These are phyloP conservation scores for Therioaphis trifolii DNA, from an alignment of 2,888 invertebrate genomes.

Conservation along the genomic window DNA sequence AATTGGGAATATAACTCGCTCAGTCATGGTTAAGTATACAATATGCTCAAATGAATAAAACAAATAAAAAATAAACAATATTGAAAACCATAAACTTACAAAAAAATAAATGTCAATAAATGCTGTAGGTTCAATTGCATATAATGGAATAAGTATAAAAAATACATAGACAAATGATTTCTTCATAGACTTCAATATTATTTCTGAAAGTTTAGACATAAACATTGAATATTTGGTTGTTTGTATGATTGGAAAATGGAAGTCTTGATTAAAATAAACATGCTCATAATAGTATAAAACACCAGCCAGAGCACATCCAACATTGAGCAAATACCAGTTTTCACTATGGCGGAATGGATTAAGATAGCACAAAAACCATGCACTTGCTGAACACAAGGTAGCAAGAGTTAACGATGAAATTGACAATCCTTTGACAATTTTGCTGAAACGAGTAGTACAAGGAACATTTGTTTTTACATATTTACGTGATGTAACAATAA, in stretches of 20 bases:
- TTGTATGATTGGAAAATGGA: conserved; percentile 51
- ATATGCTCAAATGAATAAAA: conserved; percentile 47
- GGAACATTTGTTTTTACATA: not conserved
- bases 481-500: not conserved
- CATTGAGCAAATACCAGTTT: not conserved
- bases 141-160: conserved; percentile 26
- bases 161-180: conserved; percentile 34
- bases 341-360: conserved; percentile 15
- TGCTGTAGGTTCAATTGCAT: not conserved
- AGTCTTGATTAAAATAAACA: conserved; percentile 27
- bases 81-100: conserved; percentile 23
- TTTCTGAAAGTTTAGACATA: conserved; percentile 34
- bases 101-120: conserved; percentile 29
- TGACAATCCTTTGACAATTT: conserved; percentile 32
- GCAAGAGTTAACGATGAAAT: not conserved
- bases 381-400: not conserved
- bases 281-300: conserved; percentile 40
- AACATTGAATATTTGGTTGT: conserved; percentile 52
- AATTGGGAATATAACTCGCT: conserved; percentile 50
- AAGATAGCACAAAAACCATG: conserved; percentile 7
- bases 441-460: conserved; percentile 26
- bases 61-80: conserved; percentile 28
- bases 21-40: conserved; percentile 48
- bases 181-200: conserved; percentile 5
- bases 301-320: conserved; percentile 37